A percentile compares a stretch with the other conserved stretches of the same genome.
phyloP scores from a whole-genome alignment of 2,888 invertebrate genomes.

The Microplitis manilae region DNA sequence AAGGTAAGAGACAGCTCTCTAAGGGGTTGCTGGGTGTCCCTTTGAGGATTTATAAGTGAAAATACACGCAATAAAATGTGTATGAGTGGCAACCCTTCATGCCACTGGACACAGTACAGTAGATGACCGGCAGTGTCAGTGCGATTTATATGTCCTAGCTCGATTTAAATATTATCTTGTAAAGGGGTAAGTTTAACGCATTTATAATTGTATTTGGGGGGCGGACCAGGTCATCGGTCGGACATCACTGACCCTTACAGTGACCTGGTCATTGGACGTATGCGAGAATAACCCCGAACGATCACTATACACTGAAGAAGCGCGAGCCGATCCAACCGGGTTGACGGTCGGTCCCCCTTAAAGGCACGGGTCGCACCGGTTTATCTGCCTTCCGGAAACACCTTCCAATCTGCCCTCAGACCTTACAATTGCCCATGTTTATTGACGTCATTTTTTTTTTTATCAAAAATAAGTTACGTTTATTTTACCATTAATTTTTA shows the following conservation, averaged over 20 bases:
- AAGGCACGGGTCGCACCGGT: constrained; percentile 65
- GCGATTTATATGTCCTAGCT: constrained; percentile 63
- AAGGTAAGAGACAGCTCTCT: constrained; percentile 6
- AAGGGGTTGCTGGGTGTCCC: constrained; percentile 50
- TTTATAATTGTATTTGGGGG: constrained; percentile 69
- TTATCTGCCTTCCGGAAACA: constrained; percentile 36
- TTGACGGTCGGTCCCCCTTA: constrained; percentile 42
- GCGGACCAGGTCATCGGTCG: constrained; percentile 68
- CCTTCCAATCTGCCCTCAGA: constrained; percentile 27
- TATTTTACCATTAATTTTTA: constrained; percentile 20
- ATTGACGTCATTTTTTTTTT: constrained; percentile 38
- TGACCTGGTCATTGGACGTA: constrained; percentile 58
- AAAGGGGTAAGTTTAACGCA: constrained; percentile 68
- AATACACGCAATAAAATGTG: constrained; percentile 68
- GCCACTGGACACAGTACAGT: constrained; percentile 15
- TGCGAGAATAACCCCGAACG: constrained; percentile 33
- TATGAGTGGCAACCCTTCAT: constrained; percentile 40
- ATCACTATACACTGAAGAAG: constrained; percentile 37
- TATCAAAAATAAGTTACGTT: constrained; percentile 37
- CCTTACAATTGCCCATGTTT: constrained; percentile 35
- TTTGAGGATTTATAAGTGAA: constrained; percentile 66
- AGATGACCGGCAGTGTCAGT: constrained; percentile 22
- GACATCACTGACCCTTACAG: constrained; percentile 67
- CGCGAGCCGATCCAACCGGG: constrained; percentile 32
- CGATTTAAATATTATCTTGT: constrained; percentile 62